phyloP scores from a whole-genome alignment of 1,140 invertebrate species.

The Lepidotrigona ventralis region DNA sequence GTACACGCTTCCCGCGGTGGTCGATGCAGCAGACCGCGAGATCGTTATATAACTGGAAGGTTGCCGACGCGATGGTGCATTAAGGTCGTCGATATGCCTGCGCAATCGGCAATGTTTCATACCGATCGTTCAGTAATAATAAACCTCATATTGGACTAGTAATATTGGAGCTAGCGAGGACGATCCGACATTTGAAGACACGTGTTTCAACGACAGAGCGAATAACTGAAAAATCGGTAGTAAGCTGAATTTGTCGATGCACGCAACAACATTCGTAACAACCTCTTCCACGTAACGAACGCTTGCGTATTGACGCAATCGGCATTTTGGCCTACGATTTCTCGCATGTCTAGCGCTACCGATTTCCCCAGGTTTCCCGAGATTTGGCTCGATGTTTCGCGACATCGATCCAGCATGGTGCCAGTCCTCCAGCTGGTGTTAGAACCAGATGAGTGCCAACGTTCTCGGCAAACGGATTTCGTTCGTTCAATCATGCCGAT shows the following conservation, averaged over 20 bases:
- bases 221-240: no score
- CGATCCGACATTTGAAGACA: no score
- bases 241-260: no score
- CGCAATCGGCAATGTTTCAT: constrained; percentile 23
- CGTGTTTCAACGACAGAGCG: no score
- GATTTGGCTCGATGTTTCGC: neutral
- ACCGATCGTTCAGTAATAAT: constrained; percentile 25
- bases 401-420: constrained; percentile 1
- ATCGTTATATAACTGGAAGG: constrained; percentile 45
- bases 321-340: neutral
- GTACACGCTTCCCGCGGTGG: constrained; percentile 22
- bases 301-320: no score
- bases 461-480: neutral
- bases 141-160: no score
- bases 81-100: constrained; percentile 11
- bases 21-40: constrained; percentile 4
- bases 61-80: neutral
- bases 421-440: neutral
- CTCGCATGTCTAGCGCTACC: constrained; percentile 13
- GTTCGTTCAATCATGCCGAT: neutral
- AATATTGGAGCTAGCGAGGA: no score
- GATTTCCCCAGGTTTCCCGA: neutral
- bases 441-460: neutral
- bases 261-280: no score
- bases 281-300: no score